phyloP scores from a whole-genome alignment of 2,888 invertebrate genomes.

The Poecilus cupreus region DNA sequence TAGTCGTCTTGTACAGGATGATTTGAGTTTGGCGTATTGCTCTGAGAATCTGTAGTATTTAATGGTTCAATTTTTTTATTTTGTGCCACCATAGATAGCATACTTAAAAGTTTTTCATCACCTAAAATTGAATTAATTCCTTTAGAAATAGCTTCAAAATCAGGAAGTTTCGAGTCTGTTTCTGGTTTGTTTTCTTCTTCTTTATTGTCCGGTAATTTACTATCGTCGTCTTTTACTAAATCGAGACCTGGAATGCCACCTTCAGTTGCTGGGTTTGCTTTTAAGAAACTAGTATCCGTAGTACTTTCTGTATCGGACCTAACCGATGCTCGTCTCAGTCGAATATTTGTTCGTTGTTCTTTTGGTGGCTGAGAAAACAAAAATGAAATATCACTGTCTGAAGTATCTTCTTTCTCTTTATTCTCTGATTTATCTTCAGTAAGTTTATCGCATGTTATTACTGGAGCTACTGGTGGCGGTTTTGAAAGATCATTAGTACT shows the following conservation, averaged over 20 bases:
- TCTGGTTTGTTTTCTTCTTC: constrained; percentile 60
- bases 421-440: constrained; percentile 14
- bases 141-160: constrained; percentile 78
- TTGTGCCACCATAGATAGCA: constrained; percentile 74
- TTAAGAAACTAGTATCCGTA: constrained; percentile 62
- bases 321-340: constrained; percentile 35
- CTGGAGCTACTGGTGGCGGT: not conserved
- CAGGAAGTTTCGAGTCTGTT: constrained; percentile 69
- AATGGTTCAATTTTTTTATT: constrained; percentile 64
- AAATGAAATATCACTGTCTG: constrained; percentile 14
- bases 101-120: constrained; percentile 79
- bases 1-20: constrained; percentile 13
- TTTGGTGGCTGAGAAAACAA: constrained; percentile 58
- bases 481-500: constrained; percentile 11
- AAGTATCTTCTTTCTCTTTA: not conserved
- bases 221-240: constrained; percentile 75
- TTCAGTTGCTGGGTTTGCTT: constrained; percentile 61
- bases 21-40: not conserved
- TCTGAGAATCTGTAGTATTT: not conserved
- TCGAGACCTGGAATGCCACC: constrained; percentile 85
- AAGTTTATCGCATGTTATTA: not conserved
- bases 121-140: constrained; percentile 79
- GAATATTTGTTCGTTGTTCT: constrained; percentile 56
- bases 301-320: constrained; percentile 64
- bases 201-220: constrained; percentile 63